Evolutionary conservation across 1,140 invertebrate species (phyloP).

Genomic region (Sycobia sp.): DNA sequence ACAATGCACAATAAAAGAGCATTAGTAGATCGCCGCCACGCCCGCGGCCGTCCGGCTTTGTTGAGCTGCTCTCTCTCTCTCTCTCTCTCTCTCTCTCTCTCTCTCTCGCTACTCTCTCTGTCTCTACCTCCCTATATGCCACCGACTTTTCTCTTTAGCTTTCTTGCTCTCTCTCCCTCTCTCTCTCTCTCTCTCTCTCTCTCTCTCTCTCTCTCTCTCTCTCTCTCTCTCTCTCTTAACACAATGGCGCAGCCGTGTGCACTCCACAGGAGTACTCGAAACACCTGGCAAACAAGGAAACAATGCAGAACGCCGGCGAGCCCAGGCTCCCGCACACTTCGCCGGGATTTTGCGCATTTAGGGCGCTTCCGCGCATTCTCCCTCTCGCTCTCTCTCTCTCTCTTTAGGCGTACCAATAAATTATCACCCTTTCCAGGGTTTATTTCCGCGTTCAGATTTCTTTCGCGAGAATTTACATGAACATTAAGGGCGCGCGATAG

Average conservation of each 20-base stretch:
- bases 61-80: constrained; percentile 55
- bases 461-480: constrained; percentile 11
- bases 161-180: too few species aligned
- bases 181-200: too few species aligned
- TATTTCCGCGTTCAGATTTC: not conserved
- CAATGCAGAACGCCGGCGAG: constrained; percentile 53
- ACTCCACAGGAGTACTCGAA: constrained; percentile 54
- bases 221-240: constrained; percentile 39
- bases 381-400: too few species aligned
- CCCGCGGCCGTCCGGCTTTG: constrained; percentile 55
- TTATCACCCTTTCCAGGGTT: constrained; percentile 46
- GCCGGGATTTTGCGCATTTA: constrained; percentile 57
- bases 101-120: too few species aligned
- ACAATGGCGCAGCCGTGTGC: constrained; percentile 54
- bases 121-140: too few species aligned
- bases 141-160: too few species aligned
- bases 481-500: constrained; percentile 13
- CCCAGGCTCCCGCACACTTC: constrained; percentile 46
- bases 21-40: constrained; percentile 61
- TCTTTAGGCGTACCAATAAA: too few species aligned
- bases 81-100: too few species aligned
- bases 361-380: constrained; percentile 48
- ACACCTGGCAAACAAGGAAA: constrained; percentile 63
- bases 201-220: too few species aligned
- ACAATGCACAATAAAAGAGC: constrained; percentile 63